Conservation (phyloP, 2,113 vertebrate species). For the Pyxicephalus adspersus region DNA sequence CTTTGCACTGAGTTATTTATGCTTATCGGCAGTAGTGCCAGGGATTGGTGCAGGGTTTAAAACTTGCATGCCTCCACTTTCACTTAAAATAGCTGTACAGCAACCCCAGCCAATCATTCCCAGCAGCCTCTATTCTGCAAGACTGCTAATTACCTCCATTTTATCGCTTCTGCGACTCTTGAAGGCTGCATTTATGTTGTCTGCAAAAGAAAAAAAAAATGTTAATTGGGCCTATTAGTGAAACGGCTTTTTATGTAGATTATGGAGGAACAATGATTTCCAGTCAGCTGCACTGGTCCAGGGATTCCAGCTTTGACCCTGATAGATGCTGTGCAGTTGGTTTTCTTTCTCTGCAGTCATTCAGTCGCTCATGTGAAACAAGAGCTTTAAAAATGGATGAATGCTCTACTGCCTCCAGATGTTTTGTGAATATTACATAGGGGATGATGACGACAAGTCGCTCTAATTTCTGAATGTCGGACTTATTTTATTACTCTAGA, state of each 20-base stretch:
- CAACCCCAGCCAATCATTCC: constrained; percentile 19
- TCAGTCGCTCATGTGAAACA: constrained; percentile 44
- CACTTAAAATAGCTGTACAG: constrained; percentile 26
- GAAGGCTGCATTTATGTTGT: constrained; percentile 28
- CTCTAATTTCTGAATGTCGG: constrained; percentile 1
- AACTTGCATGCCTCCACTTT: constrained; percentile 7
- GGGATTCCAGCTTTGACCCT: constrained; percentile 48
- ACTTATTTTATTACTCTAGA: not conserved
- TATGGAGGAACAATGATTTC: constrained; percentile 41
- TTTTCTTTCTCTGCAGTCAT: constrained; percentile 33
- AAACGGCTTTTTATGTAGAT: constrained; percentile 25
- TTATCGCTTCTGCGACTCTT: constrained; percentile 20
- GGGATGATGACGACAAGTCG: not conserved
- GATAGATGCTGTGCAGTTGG: constrained; percentile 8
- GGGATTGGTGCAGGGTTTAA: not conserved
- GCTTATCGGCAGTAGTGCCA: not conserved
- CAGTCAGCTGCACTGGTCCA: constrained; percentile 7
- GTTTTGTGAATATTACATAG: constrained; percentile 47
- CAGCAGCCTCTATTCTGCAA: not conserved
- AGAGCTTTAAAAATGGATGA: constrained; percentile 54
- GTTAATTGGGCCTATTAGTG: constrained; percentile 40
- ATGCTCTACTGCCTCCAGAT: constrained; percentile 50
- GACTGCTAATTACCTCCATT: constrained; percentile 44
- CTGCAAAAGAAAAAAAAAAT: constrained; percentile 41
- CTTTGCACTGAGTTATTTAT: not conserved